Conservation (phyloP, 2,888 invertebrate genomes). For the Molorchus minor region DNA sequence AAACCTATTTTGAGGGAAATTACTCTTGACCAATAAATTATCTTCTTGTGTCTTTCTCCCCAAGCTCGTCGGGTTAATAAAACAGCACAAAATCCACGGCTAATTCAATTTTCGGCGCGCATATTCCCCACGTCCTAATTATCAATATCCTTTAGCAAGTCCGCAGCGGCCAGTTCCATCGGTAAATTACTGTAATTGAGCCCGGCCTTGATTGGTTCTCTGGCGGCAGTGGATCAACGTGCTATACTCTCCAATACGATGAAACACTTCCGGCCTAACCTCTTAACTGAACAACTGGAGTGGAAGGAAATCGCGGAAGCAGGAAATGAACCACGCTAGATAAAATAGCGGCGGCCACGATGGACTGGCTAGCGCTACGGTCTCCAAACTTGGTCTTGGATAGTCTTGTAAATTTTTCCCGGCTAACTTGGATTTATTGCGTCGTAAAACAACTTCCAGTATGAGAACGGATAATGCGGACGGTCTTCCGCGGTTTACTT, state of each 20-base stretch:
- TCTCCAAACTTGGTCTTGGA: constrained; percentile 24
- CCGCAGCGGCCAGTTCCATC: constrained; percentile 37
- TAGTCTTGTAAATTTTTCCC: constrained; percentile 23
- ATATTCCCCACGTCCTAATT: constrained; percentile 24
- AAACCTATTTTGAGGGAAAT: too few relatives aligned
- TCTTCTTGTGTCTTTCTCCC: too few relatives aligned
- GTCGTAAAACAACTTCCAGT: constrained; percentile 18
- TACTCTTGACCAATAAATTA: too few relatives aligned
- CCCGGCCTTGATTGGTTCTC: constrained; percentile 35
- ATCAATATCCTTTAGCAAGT: constrained; percentile 36
- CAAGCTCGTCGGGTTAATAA: constrained; percentile 1
- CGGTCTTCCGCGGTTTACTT: constrained; percentile 17
- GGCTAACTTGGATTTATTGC: constrained; percentile 20
- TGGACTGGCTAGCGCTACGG: constrained; percentile 19
- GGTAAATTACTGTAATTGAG: constrained; percentile 42
- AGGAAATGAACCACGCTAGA: constrained; percentile 48
- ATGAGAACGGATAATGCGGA: constrained; percentile 17
- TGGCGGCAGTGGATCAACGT: constrained; percentile 29
- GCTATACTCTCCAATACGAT: constrained; percentile 34
- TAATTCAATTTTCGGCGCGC: constrained; percentile 21
- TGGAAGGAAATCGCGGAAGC: constrained; percentile 47
- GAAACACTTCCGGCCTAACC: constrained; percentile 37
- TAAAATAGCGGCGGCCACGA: constrained; percentile 38
- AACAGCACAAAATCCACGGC: constrained; percentile 7
- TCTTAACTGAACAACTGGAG: constrained; percentile 44